Evolutionary conservation across 2,888 invertebrate genomes (phyloP), one percentile per base, ranked within the genome.

Genomic region (Scaptomyza caliginosa): DNA sequence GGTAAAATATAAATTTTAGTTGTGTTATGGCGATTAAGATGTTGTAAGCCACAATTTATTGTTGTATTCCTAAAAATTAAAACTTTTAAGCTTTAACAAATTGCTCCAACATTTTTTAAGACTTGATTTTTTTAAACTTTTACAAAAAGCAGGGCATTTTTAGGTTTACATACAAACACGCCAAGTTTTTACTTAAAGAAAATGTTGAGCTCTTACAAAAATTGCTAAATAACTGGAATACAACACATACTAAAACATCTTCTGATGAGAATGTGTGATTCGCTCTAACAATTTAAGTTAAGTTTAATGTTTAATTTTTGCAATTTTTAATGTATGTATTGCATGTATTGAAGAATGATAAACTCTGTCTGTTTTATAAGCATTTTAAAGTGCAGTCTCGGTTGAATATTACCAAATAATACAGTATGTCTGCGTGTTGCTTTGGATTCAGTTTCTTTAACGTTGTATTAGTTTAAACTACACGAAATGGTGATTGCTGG

Each of bases 271-370:
- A 85, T 7, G 79, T 74, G 82, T 52, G 86, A 82, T 87, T 78
- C 86, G 38, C 32, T 34, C 30, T 64, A 36, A 64, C 32, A 64
- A 64, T 39, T 56, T 39, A 39, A 52, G 23, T 23, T 38, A 26
- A 55, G 38, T 71, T 65, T 71, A 76, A 52, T 39, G 50, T 45
- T 45, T 23, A 40, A 40, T 40, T 60, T 26, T 77, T 88, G 77
- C 85, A 83, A 88, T 89, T 79, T 89, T 90, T 76, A 88, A 89
- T 89, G 89, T 89, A 69, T 56, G 58, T 84, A 88, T 88, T 88
- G 87, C 81, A 66, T 88, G 67, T 54, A 70, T 63, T 76, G 6
- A 11, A 51, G 66, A 55, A 54, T 45, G 45, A 21, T 34, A 45
- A 24, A 48, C 72, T 65, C 58, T 65, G 71, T 75, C 76, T 70